These are phyloP conservation scores for Paralvinella palmiformis DNA, from an alignment of 1,140 invertebrate genomes.

Conservation along the genomic window DNA sequence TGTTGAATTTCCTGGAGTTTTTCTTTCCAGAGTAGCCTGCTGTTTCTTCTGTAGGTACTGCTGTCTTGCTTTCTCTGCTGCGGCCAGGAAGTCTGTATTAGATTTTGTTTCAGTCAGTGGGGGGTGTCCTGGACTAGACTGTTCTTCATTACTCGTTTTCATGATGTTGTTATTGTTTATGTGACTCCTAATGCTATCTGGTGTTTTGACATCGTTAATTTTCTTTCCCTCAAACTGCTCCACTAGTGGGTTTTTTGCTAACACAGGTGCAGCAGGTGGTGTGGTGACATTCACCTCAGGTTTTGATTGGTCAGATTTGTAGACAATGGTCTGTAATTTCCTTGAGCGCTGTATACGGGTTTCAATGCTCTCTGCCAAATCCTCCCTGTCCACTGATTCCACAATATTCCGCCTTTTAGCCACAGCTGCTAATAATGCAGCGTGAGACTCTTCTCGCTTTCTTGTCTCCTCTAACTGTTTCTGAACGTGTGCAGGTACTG, in stretches of 20 bases:
- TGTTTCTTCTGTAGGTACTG: conserved; percentile 2
- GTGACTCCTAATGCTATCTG: neutral
- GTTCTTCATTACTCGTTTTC: neutral
- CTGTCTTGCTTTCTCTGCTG: conserved; percentile 2
- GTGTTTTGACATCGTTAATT: neutral
- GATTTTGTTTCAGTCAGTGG: neutral
- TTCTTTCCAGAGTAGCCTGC: neutral
- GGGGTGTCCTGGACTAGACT: neutral
- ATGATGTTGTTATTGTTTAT: neutral
- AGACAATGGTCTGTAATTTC: conserved; percentile 14
- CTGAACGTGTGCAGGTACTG: neutral
- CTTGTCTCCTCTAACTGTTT: neutral
- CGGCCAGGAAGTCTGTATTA: neutral
- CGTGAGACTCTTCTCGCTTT: neutral
- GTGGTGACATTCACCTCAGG: neutral
- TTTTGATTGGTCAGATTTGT: conserved; percentile 9
- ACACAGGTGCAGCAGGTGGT: neutral
- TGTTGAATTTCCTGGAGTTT: neutral
- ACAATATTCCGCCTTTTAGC: conserved; percentile 10
- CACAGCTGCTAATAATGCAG: conserved; percentile 10
- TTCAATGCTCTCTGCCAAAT: conserved; percentile 17
- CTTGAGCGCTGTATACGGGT: conserved; percentile 2
- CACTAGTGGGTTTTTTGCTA: neutral
- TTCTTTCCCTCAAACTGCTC: neutral
- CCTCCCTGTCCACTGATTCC: conserved; percentile 1